Evolutionary conservation across 1,140 invertebrate species (phyloP), one percentile per base, ranked within the genome.

Genomic region (Physella acuta): DNA sequence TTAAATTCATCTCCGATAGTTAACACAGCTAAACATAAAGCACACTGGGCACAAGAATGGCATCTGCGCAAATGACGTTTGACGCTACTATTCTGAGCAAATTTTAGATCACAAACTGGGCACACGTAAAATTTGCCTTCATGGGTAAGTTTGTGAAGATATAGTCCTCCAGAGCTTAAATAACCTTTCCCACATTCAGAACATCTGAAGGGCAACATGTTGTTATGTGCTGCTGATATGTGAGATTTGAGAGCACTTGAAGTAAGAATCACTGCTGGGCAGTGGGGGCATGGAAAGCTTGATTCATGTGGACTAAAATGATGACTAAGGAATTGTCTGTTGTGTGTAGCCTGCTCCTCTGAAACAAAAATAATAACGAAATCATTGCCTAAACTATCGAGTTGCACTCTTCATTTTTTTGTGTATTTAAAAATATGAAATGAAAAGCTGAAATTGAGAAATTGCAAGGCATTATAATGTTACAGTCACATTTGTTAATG

Each of bases 51-150:
- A 14, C 59, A 61, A 26, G 17, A 34, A n/a, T 61, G 59, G 1
- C 24, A 39, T 28, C 36, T 20, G 28, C 2, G 24, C 36, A 61
- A n/a, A 28, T 61, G 59, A 37, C 59, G 33, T 11, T 61, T 61
- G 34, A 61, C 36, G 24, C 59, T 61, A 28, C 59, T 61, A 16
- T 61, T 61, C 36, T 61, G 59, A 2, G 36, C 59, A 61, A 61
- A 61, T 36, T 61, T 61, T 36, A 14, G 39, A 34, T 61, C 59
- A 61, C 59, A 61, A 36, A 61, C 33, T 24, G 59, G 59, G n/a
- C 59, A 61, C 26, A 34, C 30, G 26, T 61, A 61, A n/a, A 26
- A 61, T 61, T 61, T 61, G 16, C 59, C 59, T n/a, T 39, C 59
- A 44, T 61, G 59, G 36, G 28, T 34, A 1, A 36, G 59, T 16